phyloP scores from a whole-genome alignment of 2,113 vertebrate genomes.

The Mystacornis crossleyi region DNA sequence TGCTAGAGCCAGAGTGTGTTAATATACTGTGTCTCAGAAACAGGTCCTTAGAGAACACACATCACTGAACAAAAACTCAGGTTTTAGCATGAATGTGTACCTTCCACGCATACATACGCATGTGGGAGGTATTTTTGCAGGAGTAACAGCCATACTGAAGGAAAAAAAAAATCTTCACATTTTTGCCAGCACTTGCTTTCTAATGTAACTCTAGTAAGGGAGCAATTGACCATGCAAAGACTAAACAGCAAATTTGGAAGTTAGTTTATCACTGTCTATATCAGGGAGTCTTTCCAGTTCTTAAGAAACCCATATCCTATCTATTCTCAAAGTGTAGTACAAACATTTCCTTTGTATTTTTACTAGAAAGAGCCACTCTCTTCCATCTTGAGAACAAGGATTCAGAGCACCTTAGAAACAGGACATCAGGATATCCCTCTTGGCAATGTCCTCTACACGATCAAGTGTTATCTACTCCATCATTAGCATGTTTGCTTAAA shows the following conservation, averaged over 20 bases:
- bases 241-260: neutral
- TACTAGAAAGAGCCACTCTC: neutral
- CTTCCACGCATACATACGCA: neutral
- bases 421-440: neutral
- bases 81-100: neutral
- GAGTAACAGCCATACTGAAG: neutral
- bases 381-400: neutral
- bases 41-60: neutral
- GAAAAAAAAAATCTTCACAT: neutral
- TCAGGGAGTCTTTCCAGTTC: neutral
- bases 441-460: neutral
- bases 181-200: neutral
- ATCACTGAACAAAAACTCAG: fast-evolving
- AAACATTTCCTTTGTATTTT: neutral
- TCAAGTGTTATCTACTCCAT: neutral
- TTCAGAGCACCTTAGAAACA: neutral
- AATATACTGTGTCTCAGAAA: neutral
- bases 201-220: neutral
- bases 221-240: neutral
- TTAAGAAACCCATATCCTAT: neutral
- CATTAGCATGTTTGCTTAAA: neutral
- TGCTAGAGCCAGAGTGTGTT: neutral
- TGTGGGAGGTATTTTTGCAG: neutral
- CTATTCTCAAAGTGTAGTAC: neutral
- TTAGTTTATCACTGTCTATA: neutral